Percentiles rank a stretch among this genome's conserved stretches.
These are phyloP conservation scores for Chascanopsetta lugubris DNA, from an alignment of 2,113 vertebrate species.

Conservation along the genomic window DNA sequence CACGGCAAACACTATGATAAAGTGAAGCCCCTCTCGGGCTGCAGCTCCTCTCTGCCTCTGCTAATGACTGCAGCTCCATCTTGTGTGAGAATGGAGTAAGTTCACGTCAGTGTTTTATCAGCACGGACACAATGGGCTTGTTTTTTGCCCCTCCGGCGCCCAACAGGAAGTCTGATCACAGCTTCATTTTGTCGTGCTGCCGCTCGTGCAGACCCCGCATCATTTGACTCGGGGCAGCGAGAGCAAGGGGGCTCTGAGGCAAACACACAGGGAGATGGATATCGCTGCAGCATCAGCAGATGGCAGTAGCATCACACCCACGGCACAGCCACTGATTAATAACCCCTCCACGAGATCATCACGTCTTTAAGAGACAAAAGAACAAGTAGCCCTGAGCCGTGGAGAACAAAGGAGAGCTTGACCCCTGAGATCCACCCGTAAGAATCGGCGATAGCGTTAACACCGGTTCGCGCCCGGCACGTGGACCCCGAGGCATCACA, in stretches of 20 bases:
- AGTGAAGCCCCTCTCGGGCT: background rate
- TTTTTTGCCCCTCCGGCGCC: background rate
- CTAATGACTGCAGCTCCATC: constrained; percentile 61
- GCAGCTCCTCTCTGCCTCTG: background rate
- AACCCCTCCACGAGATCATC: constrained; percentile 21
- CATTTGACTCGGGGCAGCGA: background rate
- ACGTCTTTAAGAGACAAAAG: constrained; percentile 25
- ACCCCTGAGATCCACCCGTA: constrained; percentile 19
- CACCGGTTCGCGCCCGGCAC: constrained; percentile 17
- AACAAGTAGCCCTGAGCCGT: constrained; percentile 40
- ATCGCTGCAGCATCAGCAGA: constrained; percentile 53
- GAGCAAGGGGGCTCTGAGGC: background rate
- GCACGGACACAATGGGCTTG: background rate
- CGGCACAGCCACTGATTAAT: constrained; percentile 31
- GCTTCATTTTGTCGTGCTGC: constrained; percentile 20
- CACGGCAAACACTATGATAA: too few species aligned
- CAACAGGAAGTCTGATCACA: constrained; percentile 11
- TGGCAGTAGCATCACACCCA: constrained; percentile 73
- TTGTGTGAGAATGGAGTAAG: constrained; percentile 49
- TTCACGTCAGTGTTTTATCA: constrained; percentile 8
- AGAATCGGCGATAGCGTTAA: constrained; percentile 17
- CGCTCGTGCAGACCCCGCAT: background rate
- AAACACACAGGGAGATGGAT: background rate
- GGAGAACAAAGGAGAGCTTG: constrained; percentile 43
- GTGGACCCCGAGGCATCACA: constrained; percentile 24